phyloP scores from a whole-genome alignment of 2,797 vertebrate species.

The Melanotaenia trifasciata region DNA sequence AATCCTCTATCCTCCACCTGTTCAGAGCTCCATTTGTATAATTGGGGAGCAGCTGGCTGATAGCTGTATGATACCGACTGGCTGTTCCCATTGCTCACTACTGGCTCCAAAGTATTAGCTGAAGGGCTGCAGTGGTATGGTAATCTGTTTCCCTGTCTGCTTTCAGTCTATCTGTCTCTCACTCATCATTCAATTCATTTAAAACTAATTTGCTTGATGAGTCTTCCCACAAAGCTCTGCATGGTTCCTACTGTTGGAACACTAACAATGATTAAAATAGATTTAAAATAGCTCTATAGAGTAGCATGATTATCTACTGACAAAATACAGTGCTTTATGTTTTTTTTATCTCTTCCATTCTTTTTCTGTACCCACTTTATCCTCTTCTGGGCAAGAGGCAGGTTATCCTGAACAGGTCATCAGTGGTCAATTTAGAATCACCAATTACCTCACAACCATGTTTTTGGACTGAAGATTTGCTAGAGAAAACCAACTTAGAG shows the following conservation, averaged over 20 bases:
- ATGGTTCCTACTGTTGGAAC: conserved; percentile 34
- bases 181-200: conserved; percentile 45
- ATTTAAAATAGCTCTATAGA: conserved; percentile 40
- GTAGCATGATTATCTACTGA: conserved; percentile 36
- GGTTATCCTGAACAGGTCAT: background rate
- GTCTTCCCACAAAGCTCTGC: conserved; percentile 38
- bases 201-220: conserved; percentile 52
- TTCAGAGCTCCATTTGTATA: conserved; percentile 66
- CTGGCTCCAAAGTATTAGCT: conserved; percentile 54
- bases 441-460: background rate
- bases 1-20: conserved; percentile 68
- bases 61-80: conserved; percentile 45
- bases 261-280: conserved; percentile 45
- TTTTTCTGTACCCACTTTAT: background rate
- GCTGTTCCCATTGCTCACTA: conserved; percentile 28
- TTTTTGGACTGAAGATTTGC: background rate
- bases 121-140: conserved; percentile 42
- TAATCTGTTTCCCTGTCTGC: conserved; percentile 37
- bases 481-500: background rate
- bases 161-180: conserved; percentile 10
- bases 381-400: background rate
- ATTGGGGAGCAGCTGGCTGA: conserved; percentile 68
- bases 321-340: conserved; percentile 11
- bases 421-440: background rate
- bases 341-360: background rate